A percentile compares a stretch with the other conserved stretches of the same genome.
These are phyloP conservation scores for Cotesia typhae DNA, from an alignment of 1,140 invertebrate genomes.

Conservation along the genomic window DNA sequence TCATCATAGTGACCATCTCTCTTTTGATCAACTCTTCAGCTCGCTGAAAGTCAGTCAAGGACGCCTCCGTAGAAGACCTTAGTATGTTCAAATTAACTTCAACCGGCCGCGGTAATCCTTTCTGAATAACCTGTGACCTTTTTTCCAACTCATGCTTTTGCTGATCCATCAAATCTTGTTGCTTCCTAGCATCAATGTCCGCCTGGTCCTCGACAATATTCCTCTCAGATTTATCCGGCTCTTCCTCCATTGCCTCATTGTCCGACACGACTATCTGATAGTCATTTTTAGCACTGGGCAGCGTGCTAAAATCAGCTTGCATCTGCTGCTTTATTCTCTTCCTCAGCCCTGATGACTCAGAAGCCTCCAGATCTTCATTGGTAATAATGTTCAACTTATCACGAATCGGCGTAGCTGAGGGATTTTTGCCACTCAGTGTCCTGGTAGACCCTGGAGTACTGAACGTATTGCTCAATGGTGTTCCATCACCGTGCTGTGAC, in stretches of 20 bases:
- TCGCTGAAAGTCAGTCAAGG: slow-evolving; percentile 31
- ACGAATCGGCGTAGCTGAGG: slow-evolving; percentile 75
- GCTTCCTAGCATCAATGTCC: slow-evolving; percentile 81
- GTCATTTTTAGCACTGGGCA: slow-evolving; percentile 94
- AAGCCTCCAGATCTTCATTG: slow-evolving; percentile 77
- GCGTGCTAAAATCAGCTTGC: slow-evolving; percentile 75
- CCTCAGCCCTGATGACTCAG: slow-evolving; percentile 75
- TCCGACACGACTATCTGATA: slow-evolving; percentile 98
- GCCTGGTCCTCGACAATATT: slow-evolving; percentile 83
- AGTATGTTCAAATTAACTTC: slow-evolving; percentile 88
- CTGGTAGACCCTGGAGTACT: slow-evolving; percentile 58
- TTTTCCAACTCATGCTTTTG: slow-evolving; percentile 78
- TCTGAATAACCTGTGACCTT: slow-evolving; percentile 89
- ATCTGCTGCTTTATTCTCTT: slow-evolving; percentile 81
- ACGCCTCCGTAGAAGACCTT: slow-evolving; percentile 75
- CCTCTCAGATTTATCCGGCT: slow-evolving; percentile 56
- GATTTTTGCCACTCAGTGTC: slow-evolving; percentile 55
- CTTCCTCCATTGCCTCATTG: slow-evolving; percentile 74
- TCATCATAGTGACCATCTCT: slow-evolving; percentile 96
- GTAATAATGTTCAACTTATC: slow-evolving; percentile 97
- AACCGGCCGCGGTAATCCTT: slow-evolving; percentile 85
- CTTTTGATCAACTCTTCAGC: slow-evolving; percentile 97
- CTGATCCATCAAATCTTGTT: slow-evolving; percentile 71
- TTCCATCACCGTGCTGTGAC: slow-evolving; percentile 64
- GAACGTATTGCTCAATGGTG: slow-evolving; percentile 58